A percentile compares a stretch with the other conserved stretches of the same genome.
Conservation (phyloP, 1,140 invertebrate genomes). For the Leptinotarsa texana region DNA sequence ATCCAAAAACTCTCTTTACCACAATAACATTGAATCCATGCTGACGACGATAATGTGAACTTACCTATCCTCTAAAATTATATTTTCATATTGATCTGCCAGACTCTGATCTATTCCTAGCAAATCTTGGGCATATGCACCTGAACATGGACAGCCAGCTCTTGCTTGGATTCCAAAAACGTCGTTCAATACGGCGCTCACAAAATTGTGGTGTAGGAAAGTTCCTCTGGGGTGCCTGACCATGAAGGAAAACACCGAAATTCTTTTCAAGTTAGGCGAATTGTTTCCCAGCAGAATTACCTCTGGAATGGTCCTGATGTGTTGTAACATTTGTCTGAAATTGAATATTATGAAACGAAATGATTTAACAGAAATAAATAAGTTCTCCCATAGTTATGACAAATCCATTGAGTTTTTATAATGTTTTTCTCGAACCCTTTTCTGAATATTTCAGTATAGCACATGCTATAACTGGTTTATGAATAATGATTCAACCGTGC, state of each 20-base stretch:
- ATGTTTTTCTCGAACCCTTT: too few relatives aligned
- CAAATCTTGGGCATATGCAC: slow-evolving; percentile 81
- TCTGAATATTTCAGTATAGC: too few relatives aligned
- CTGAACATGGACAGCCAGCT: slow-evolving; percentile 83
- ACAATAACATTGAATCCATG: too few relatives aligned
- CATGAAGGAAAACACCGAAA: slow-evolving; percentile 87
- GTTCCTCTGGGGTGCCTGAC: slow-evolving; percentile 78
- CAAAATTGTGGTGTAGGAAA: slow-evolving; percentile 90
- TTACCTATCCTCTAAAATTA: slow-evolving; percentile 76
- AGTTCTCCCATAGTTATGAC: too few relatives aligned
- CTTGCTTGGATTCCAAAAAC: slow-evolving; percentile 90
- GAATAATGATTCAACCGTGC: too few relatives aligned
- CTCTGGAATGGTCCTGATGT: slow-evolving; percentile 75
- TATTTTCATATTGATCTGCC: slow-evolving; percentile 75
- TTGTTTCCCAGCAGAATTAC: slow-evolving; percentile 79
- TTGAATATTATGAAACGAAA: background rate
- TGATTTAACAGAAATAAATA: too few relatives aligned
- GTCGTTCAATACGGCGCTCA: slow-evolving; percentile 86
- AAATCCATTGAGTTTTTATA: too few relatives aligned
- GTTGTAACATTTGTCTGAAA: slow-evolving; percentile 72
- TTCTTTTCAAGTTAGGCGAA: slow-evolving; percentile 64
- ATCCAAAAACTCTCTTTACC: too few relatives aligned
- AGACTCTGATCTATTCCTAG: slow-evolving; percentile 80
- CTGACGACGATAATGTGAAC: slow-evolving; percentile 33
- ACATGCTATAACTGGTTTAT: too few relatives aligned